Percentiles rank a stretch among this genome's conserved stretches.
phyloP scores from a whole-genome alignment of 2,113 vertebrate genomes.

The Ascaphus truei region DNA sequence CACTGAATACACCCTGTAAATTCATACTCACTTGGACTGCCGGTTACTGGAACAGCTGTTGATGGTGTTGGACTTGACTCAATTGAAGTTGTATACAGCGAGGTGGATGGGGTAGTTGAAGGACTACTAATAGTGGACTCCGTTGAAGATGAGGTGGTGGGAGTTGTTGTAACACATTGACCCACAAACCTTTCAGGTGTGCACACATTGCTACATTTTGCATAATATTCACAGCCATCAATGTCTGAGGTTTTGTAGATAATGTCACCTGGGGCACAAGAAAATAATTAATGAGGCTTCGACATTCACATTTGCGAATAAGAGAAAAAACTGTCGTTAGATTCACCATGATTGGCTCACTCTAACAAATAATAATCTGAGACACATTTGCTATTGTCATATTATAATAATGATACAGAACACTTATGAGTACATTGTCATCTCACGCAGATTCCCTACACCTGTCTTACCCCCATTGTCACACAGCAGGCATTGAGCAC shows the following conservation, averaged over 20 bases:
- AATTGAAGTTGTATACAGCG: neutral
- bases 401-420: neutral
- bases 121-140: neutral
- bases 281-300: no score
- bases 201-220: neutral
- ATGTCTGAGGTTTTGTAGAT: neutral
- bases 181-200: neutral
- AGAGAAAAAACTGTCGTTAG: no score
- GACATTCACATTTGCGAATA: no score
- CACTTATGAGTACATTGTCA: no score
- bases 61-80: neutral
- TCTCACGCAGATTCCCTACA: no score
- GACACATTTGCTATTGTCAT: neutral
- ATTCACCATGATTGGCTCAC: neutral
- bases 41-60: neutral
- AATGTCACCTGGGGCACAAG: neutral
- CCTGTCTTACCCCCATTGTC: no score
- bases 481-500: no score
- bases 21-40: neutral
- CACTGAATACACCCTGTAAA: no score
- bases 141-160: neutral
- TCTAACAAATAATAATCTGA: neutral
- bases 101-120: neutral
- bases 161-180: neutral
- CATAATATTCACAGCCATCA: constrained; percentile 8